These are phyloP conservation scores for Clistopyga incitator DNA, from an alignment of 2,888 invertebrate genomes.

Conservation along the genomic window DNA sequence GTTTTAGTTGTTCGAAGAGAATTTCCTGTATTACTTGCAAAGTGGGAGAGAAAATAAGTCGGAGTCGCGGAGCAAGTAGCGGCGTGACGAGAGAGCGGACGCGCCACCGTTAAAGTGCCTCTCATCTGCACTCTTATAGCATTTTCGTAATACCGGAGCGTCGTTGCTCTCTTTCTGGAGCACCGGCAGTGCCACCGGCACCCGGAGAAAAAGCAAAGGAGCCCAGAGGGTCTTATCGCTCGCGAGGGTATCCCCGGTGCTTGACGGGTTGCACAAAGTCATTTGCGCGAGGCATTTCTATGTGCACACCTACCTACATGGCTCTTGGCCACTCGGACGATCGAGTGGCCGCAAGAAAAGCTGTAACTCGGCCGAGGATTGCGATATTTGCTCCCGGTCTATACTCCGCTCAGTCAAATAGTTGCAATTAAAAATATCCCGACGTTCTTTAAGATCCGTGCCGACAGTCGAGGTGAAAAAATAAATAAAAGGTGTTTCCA, in stretches of 20 bases:
- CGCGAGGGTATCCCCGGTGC: slow-evolving; percentile 52
- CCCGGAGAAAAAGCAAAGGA: slow-evolving; percentile 10
- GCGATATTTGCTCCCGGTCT: slow-evolving; percentile 38
- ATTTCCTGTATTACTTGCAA: neutral
- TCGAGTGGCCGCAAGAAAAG: slow-evolving; percentile 15
- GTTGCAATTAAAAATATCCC: neutral
- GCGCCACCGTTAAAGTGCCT: slow-evolving; percentile 38
- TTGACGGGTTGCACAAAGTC: slow-evolving; percentile 66
- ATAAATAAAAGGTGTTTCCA: neutral
- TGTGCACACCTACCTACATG: slow-evolving; percentile 41
- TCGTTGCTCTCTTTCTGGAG: slow-evolving; percentile 57
- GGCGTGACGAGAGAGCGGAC: slow-evolving; percentile 31
- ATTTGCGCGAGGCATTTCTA: slow-evolving; percentile 62
- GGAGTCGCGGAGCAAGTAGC: neutral
- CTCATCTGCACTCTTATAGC: slow-evolving; percentile 53
- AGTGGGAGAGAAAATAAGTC: neutral
- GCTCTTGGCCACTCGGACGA: slow-evolving; percentile 9
- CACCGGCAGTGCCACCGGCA: slow-evolving; percentile 27
- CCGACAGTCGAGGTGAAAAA: neutral
- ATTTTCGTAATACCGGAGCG: slow-evolving; percentile 58
- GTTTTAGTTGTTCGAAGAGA: neutral
- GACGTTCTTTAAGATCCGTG: neutral
- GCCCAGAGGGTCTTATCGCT: slow-evolving; percentile 56
- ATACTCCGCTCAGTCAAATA: neutral
- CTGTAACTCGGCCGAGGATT: slow-evolving; percentile 31